Conservation (phyloP, 1,140 invertebrate genomes). For the Drosophila mayri region DNA sequence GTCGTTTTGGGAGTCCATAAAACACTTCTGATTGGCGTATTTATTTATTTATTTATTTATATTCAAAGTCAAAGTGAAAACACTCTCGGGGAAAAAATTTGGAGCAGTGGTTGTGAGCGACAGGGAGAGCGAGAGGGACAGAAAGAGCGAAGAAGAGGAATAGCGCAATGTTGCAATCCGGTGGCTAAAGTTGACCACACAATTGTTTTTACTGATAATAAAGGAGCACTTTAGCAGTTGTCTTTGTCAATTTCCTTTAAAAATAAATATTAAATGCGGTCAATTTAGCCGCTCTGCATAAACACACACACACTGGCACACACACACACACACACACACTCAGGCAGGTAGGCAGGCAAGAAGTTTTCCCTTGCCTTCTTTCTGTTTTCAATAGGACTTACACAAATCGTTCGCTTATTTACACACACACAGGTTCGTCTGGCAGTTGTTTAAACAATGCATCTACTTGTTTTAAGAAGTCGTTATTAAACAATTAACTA, state of each 20-base stretch:
- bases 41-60: conserved; percentile 20
- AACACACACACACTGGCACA: conserved; percentile 17
- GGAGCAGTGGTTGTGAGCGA: conserved; percentile 56
- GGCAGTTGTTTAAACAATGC: conserved; percentile 51
- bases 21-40: background rate
- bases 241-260: conserved; percentile 57
- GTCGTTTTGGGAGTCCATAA: conserved; percentile 4
- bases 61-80: conserved; percentile 64
- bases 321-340: conserved; percentile 6
- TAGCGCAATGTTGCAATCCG: conserved; percentile 56
- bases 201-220: conserved; percentile 34
- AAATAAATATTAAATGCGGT: conserved; percentile 34
- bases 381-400: conserved; percentile 41
- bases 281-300: conserved; percentile 13
- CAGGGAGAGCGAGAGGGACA: conserved; percentile 15
- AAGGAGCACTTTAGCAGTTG: conserved; percentile 40
- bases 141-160: conserved; percentile 17
- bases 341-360: conserved; percentile 1
- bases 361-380: conserved; percentile 39
- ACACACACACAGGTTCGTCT: conserved; percentile 43
- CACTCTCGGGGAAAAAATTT: conserved; percentile 36
- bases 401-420: conserved; percentile 56
- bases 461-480: conserved; percentile 63
- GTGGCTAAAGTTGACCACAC: conserved; percentile 28
- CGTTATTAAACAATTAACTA: conserved; percentile 55